Percentiles rank a stretch among this genome's conserved stretches.
Conservation (phyloP, 53 echinoderm and acorn worm species). For the Holothuria scabra region DNA sequence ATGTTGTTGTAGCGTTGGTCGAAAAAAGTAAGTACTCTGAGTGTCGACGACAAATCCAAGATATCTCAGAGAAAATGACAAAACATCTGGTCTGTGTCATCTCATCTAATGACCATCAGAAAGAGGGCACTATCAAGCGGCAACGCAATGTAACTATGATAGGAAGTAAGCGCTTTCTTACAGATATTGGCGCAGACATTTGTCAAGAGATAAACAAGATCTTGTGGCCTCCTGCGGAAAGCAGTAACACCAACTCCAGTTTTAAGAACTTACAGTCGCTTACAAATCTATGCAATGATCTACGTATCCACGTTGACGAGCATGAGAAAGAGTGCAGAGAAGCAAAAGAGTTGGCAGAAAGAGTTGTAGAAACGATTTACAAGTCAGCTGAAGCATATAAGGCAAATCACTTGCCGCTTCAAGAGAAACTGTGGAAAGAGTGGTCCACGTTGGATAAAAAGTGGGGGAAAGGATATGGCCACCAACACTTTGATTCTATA, state of each 20-base stretch:
- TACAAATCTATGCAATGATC: neutral
- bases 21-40: neutral
- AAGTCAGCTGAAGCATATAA: conserved; percentile 9
- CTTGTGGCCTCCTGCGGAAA: neutral
- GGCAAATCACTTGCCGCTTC: conserved; percentile 3
- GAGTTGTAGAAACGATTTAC: neutral
- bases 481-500: neutral
- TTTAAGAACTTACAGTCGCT: conserved; percentile 14
- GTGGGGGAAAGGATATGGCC: neutral
- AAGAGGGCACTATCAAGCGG: neutral
- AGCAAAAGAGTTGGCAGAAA: neutral
- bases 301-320: neutral
- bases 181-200: conserved; percentile 15
- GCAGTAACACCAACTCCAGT: too few species aligned
- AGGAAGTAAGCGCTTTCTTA: conserved; percentile 1
- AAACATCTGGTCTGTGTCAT: conserved; percentile 18
- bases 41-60: neutral
- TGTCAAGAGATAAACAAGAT: conserved; percentile 18
- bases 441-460: conserved; percentile 38
- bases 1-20: conserved; percentile 19
- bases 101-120: neutral
- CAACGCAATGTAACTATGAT: neutral
- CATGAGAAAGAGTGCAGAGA: neutral
- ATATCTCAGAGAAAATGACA: neutral
- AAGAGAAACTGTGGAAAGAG: conserved; percentile 18